Base-by-base conservation (phyloP, 2,113 vertebrate genomes). In the Oxyura jamaicensis region DNA sequence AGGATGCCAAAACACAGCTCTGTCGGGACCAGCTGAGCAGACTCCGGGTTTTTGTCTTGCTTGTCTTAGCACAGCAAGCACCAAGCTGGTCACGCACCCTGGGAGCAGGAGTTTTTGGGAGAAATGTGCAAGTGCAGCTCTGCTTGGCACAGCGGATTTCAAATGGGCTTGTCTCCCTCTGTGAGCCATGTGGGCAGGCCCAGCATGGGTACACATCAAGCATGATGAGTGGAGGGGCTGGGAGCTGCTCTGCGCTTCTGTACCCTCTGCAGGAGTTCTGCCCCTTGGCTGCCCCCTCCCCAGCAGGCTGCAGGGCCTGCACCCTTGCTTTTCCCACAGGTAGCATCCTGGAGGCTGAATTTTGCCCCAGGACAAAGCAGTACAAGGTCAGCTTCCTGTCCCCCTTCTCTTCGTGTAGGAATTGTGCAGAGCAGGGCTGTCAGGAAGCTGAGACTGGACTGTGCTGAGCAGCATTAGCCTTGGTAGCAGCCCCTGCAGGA, bases 151-250 rank as follows among this genome's bases (percentile, higher is more conserved):
- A 95, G 85, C 0, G 0, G 48, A 67, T 91, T 79, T 75, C 0
- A 4, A 44, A 86, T 1, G n/a, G 14, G 48, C 31, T 62, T 39
- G 52, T 67, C 13, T 78, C 80, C 65, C 80, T 31, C 50, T 53
- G 88, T 56, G 85, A 94, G 72, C 71, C 89, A 50, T 4, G 58
- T 2, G 55, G 46, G 28, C 59, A 11, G 0, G 13, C 0, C 7
- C 20, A 78, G 76, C 33, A 4, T 4, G 88, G 75, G 68, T 33
- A 33, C 62, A 22, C 66, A 55, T 4, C 13, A 4, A 0, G 0
- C 60, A 29, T 0, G 13, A 15, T 0, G 20, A 23, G 41, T 2
- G 68, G 13, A 72, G 35, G 20, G 76, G 66, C 53, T 0, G 1
- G 8, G 67, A 82, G 59, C 53, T 83, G 33, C 16, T 71, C 59